Evolutionary conservation across 1,140 invertebrate species (phyloP).

Genomic region (Drosophila sturtevanti): DNA sequence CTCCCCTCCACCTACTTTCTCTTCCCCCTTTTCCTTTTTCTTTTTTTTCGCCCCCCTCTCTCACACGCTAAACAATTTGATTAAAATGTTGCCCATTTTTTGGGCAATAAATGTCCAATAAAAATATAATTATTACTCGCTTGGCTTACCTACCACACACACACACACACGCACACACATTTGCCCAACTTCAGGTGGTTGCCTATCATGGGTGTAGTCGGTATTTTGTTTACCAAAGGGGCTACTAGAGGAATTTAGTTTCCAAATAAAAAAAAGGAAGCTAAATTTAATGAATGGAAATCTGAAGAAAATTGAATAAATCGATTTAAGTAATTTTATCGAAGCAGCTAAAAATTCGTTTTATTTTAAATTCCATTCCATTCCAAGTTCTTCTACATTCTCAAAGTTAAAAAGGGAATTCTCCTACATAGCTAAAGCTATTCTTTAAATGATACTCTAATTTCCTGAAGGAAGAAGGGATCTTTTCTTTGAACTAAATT

Average conservation of each 20-base stretch:
- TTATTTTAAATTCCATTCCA: no score
- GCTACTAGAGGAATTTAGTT: neutral
- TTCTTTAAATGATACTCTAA: no score
- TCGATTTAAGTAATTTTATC: no score
- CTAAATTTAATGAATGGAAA: no score
- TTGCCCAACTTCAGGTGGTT: conserved; percentile 10
- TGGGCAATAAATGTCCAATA: conserved; percentile 81
- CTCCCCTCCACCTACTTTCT: neutral
- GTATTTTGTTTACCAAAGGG: neutral
- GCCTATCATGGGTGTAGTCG: neutral
- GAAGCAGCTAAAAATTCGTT: no score
- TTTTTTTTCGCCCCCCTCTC: neutral
- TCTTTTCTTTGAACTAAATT: no score
- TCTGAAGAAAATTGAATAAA: no score
- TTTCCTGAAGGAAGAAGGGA: no score
- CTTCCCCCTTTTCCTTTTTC: neutral
- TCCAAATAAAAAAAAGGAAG: no score
- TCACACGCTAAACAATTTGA: conserved; percentile 50
- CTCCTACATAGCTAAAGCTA: no score
- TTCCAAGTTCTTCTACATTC: no score
- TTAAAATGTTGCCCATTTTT: conserved; percentile 72
- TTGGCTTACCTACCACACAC: conserved; percentile 40
- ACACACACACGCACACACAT: conserved; percentile 52
- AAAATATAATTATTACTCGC: conserved; percentile 81
- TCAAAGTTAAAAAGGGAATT: no score